Evolutionary conservation across 2,888 invertebrate species (phyloP).

Genomic region (Habrosyne pyritoides): DNA sequence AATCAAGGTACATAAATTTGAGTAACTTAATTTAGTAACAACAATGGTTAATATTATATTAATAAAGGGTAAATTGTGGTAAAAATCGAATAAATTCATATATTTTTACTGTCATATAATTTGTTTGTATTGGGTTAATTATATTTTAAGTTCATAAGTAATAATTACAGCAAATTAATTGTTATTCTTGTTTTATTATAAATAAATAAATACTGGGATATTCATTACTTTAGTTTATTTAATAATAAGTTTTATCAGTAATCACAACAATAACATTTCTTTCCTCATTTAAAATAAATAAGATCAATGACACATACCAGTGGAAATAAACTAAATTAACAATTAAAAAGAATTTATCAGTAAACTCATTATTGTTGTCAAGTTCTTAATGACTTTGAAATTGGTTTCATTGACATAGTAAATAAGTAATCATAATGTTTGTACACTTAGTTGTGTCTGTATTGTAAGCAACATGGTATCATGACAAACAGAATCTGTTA

Average conservation of each 20-base stretch:
- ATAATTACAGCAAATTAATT: no score
- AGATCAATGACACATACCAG: conserved; percentile 14
- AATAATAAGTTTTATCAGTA: no score
- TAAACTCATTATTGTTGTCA: background rate
- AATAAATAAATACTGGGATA: no score
- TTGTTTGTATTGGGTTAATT: no score
- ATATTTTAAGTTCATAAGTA: no score
- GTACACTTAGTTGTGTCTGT: conserved; percentile 6
- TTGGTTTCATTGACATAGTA: conserved; percentile 26
- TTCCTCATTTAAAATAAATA: background rate
- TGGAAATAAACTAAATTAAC: background rate
- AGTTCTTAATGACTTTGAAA: conserved; percentile 23
- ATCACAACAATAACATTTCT: background rate
- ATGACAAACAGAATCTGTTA: background rate
- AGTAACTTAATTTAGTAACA: no score
- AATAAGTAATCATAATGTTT: conserved; percentile 21
- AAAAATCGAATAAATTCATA: no score
- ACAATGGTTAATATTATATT: no score
- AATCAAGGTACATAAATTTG: conserved; percentile 91
- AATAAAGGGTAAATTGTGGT: no score
- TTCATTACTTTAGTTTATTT: no score
- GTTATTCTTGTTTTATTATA: no score
- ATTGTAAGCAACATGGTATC: background rate
- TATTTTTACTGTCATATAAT: no score
- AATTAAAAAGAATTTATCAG: conserved; percentile 8